Percentiles rank a stretch among this genome's conserved stretches.
Conservation (phyloP, 92 coral and sea anemone genomes). For the Parazoanthus darwini region DNA sequence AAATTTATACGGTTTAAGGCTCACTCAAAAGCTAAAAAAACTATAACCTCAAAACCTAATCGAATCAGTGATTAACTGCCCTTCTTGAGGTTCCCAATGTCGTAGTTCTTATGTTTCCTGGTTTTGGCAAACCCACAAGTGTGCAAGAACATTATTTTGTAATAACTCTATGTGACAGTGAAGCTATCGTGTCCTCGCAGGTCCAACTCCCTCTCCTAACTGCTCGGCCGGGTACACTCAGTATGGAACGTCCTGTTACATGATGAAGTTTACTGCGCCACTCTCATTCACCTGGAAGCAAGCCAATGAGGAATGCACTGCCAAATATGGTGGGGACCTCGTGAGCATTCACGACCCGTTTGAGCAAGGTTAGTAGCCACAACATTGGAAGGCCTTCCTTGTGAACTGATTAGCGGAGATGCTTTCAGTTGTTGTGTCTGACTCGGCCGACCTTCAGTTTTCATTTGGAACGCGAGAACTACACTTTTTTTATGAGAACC, state of each 20-base stretch:
- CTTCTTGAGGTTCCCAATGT: too few relatives aligned
- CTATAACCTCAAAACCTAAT: too few relatives aligned
- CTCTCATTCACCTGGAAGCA: slow-evolving; percentile 65
- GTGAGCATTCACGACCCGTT: slow-evolving; percentile 72
- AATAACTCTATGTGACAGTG: neutral
- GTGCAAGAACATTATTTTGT: neutral
- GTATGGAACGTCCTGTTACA: slow-evolving; percentile 86
- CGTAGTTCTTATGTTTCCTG: too few relatives aligned
- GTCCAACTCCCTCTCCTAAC: slow-evolving; percentile 52
- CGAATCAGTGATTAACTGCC: too few relatives aligned
- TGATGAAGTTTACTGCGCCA: slow-evolving; percentile 58
- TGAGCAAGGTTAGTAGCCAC: slow-evolving; percentile 73
- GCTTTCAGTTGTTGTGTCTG: neutral
- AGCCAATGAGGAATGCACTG: slow-evolving; percentile 74
- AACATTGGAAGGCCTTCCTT: neutral
- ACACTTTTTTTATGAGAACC: too few relatives aligned
- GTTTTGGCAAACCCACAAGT: too few relatives aligned
- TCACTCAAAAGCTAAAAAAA: too few relatives aligned
- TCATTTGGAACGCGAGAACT: neutral
- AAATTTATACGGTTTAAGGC: too few relatives aligned
- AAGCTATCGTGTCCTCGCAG: neutral
- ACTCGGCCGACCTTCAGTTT: neutral
- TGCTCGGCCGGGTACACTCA: slow-evolving; percentile 82
- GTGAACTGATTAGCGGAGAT: neutral
- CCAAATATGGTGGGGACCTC: slow-evolving; percentile 63